Conservation (phyloP, 2,797 vertebrate genomes). For the Neomorphus geoffroyi region DNA sequence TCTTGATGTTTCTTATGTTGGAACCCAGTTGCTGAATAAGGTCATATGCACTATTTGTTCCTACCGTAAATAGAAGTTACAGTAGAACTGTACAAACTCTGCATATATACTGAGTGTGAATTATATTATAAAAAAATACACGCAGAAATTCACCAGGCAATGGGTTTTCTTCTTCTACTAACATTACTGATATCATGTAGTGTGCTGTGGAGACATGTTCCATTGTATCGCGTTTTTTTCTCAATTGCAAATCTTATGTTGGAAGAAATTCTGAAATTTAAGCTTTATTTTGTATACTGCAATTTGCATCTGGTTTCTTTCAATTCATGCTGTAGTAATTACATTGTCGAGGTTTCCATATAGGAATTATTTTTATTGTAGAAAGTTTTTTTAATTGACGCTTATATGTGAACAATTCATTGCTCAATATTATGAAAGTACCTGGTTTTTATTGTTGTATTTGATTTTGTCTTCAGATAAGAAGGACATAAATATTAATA, state of each 20-base stretch:
- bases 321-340: not conserved
- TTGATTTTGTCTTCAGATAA: not conserved
- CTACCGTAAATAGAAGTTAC: not conserved
- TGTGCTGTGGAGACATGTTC: not conserved
- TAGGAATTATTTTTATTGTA: not conserved
- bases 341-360: not conserved
- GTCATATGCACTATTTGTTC: not conserved
- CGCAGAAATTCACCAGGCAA: too few relatives aligned
- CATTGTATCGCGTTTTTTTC: not conserved
- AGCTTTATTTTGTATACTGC: not conserved
- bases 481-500: not conserved
- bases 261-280: not conserved
- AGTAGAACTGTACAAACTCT: not conserved
- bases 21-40: not conserved
- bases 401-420: not conserved
- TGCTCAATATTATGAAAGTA: not conserved
- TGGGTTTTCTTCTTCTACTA: not conserved
- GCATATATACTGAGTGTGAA: not conserved
- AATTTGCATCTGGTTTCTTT: not conserved
- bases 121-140: too few relatives aligned
- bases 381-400: not conserved
- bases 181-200: not conserved
- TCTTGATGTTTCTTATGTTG: not conserved
- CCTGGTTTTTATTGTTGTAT: fast-evolving
- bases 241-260: not conserved